Conservation (phyloP, 1,140 invertebrate species). For the Luehdorfia chinensis region DNA sequence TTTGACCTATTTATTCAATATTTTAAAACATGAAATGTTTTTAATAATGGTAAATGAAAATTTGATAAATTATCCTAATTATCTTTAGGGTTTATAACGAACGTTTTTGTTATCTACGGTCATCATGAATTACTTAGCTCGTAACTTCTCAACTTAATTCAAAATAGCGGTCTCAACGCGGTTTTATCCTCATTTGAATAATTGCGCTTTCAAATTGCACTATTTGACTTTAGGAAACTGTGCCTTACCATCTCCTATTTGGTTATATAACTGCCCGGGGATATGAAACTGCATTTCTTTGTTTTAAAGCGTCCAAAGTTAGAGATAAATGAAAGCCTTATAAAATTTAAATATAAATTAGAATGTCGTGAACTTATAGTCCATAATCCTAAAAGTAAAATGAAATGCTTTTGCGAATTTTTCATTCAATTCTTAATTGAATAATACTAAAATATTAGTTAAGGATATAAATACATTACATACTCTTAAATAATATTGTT, state of each 20-base stretch:
- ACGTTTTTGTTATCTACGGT: background rate
- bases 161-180: slow-evolving; percentile 12
- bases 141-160: slow-evolving; percentile 16
- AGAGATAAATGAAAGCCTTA: slow-evolving; percentile 4
- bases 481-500: no score
- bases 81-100: background rate
- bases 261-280: slow-evolving; percentile 14
- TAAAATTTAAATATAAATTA: no score
- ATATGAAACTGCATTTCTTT: slow-evolving; percentile 12
- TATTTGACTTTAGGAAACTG: slow-evolving; percentile 17
- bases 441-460: no score
- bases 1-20: background rate
- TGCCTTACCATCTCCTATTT: slow-evolving; percentile 10
- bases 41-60: no score
- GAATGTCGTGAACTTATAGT: no score
- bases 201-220: slow-evolving; percentile 19
- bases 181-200: slow-evolving; percentile 18
- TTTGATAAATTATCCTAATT: background rate
- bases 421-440: no score
- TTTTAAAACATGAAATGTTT: background rate
- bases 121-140: slow-evolving; percentile 11
- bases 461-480: no score
- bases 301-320: background rate
- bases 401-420: no score
- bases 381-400: no score